Evolutionary conservation across 2,888 invertebrate genomes (phyloP).

Genomic region (Hypsopygia costalis): DNA sequence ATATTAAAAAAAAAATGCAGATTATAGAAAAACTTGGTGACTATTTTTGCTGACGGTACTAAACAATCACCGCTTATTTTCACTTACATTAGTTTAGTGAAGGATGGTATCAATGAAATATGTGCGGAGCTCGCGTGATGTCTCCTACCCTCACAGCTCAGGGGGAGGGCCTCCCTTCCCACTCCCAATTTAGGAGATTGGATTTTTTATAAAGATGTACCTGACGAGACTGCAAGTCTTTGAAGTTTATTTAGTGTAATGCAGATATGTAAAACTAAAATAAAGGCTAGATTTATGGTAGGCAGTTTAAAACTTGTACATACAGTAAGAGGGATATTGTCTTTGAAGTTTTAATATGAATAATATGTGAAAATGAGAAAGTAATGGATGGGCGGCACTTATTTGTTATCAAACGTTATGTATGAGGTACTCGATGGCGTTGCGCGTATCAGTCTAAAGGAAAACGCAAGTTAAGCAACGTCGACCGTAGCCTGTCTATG

Average conservation of each 20-base stretch:
- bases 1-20: no score
- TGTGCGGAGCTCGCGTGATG: conserved; percentile 68
- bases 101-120: conserved; percentile 75
- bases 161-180: conserved; percentile 25
- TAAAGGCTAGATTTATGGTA: conserved; percentile 1
- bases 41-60: conserved; percentile 39
- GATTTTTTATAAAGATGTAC: conserved; percentile 54
- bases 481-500: no score
- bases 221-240: conserved; percentile 27
- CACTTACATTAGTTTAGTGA: conserved; percentile 74
- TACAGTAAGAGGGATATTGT: no score
- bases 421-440: no score
- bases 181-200: conserved; percentile 66
- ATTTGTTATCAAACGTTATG: no score
- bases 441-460: no score
- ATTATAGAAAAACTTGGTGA: no score
- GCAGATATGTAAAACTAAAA: conserved; percentile 10
- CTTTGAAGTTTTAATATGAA: no score
- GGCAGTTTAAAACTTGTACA: no score
- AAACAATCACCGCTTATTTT: conserved; percentile 67
- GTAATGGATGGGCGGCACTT: no score
- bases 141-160: conserved; percentile 50
- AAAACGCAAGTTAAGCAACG: no score
- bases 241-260: conserved; percentile 40
- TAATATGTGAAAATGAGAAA: no score